Evolutionary conservation across 2,797 vertebrate species (phyloP).

Genomic region (Phoeniculus purpureus): DNA sequence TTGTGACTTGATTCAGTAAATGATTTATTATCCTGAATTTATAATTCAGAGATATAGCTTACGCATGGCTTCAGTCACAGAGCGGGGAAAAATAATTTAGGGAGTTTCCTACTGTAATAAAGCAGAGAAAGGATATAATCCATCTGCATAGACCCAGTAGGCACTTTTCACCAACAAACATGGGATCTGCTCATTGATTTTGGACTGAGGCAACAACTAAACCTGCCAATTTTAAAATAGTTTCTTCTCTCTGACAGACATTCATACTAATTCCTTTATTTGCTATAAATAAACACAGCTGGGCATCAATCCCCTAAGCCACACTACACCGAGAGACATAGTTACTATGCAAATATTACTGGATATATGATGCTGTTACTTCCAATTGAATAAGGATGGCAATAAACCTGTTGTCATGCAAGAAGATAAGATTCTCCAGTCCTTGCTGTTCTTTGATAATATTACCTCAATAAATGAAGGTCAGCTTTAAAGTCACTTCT

Average conservation of each 20-base stretch:
- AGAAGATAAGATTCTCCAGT: neutral
- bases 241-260: neutral
- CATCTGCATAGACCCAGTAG: neutral
- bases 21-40: slow-evolving; percentile 59
- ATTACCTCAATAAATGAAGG: slow-evolving; percentile 34
- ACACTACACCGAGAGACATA: neutral
- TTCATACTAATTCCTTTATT: neutral
- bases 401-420: neutral
- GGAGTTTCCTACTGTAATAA: slow-evolving; percentile 24
- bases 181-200: neutral
- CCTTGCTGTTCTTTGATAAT: slow-evolving; percentile 2
- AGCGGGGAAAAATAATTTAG: slow-evolving; percentile 20
- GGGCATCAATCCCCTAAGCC: neutral
- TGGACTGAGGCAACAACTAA: neutral
- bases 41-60: slow-evolving; percentile 48
- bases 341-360: neutral
- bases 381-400: neutral
- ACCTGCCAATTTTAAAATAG: neutral
- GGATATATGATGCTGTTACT: neutral
- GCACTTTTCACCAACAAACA: slow-evolving; percentile 6
- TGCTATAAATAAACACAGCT: neutral
- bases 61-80: neutral
- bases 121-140: neutral
- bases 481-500: slow-evolving; percentile 32
- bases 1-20: slow-evolving; percentile 49